A percentile compares a stretch with the other conserved stretches of the same genome.
These are phyloP conservation scores for Drosophila quinaria DNA, from an alignment of 2,888 invertebrate genomes.

Conservation along the genomic window DNA sequence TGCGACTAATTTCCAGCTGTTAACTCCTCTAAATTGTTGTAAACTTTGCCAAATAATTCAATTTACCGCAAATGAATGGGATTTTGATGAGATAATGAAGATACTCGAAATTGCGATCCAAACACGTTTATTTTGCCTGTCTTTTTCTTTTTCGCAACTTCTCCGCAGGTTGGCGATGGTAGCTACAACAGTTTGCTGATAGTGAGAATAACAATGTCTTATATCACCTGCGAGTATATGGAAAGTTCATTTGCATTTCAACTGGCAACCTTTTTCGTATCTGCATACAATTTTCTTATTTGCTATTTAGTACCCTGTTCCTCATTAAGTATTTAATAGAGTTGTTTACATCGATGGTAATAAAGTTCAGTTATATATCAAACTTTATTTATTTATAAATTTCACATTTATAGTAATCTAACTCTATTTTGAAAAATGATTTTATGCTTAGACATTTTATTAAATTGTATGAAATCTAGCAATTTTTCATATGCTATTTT, in stretches of 20 bases:
- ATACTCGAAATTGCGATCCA: conserved; percentile 23
- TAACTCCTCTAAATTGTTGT: conserved; percentile 17
- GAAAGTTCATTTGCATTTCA: conserved; percentile 45
- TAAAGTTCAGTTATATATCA: neutral
- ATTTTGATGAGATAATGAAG: conserved; percentile 38
- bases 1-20: conserved; percentile 9
- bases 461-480: no score
- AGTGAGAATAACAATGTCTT: conserved; percentile 35
- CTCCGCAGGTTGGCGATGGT: conserved; percentile 19
- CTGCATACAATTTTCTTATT: conserved; percentile 5
- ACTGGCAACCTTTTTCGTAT: conserved; percentile 14
- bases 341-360: conserved; percentile 1
- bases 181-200: conserved; percentile 24
- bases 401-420: no score
- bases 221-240: conserved; percentile 16
- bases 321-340: neutral
- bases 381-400: no score
- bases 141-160: conserved; percentile 26
- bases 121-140: conserved; percentile 32
- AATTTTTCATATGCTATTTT: no score
- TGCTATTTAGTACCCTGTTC: conserved; percentile 1
- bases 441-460: no score
- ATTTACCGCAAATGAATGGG: conserved; percentile 40
- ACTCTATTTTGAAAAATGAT: no score
- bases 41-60: conserved; percentile 43